phyloP scores from a whole-genome alignment of 1,140 invertebrate species.

The Nephila pilipes region DNA sequence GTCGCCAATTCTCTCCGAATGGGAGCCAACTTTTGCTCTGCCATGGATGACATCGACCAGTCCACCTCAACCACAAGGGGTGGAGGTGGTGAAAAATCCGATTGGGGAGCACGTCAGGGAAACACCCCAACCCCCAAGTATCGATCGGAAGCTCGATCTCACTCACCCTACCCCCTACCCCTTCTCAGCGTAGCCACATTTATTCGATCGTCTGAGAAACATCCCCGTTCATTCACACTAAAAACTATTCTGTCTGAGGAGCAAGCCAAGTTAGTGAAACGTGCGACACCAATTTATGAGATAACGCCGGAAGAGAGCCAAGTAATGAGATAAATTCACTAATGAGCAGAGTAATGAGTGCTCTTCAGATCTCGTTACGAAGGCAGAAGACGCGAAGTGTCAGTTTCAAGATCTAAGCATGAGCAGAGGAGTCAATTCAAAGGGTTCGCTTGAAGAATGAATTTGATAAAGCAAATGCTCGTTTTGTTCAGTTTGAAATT shows the following conservation, averaged over 20 bases:
- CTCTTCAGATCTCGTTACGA: background rate
- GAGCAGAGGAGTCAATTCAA: background rate
- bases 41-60: background rate
- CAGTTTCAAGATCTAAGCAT: background rate
- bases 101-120: constrained; percentile 24
- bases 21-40: background rate
- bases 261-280: background rate
- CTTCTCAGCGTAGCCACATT: constrained; percentile 30
- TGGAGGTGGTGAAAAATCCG: constrained; percentile 1
- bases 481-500: too few relatives aligned
- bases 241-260: background rate
- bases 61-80: constrained; percentile 48
- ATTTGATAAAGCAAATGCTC: too few relatives aligned
- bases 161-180: background rate
- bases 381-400: background rate
- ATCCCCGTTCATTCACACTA: constrained; percentile 62
- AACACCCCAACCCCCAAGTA: constrained; percentile 15
- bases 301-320: background rate
- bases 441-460: too few relatives aligned
- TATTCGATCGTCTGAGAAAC: constrained; percentile 49
- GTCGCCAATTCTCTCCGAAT: background rate
- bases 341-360: background rate
- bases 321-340: background rate
- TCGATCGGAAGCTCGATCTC: constrained; percentile 32
- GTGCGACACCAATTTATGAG: background rate